A percentile compares a stretch with the other conserved stretches of the same genome.
Evolutionary conservation across 1,140 invertebrate genomes (phyloP).

Genomic region (Olivierus martensii): DNA sequence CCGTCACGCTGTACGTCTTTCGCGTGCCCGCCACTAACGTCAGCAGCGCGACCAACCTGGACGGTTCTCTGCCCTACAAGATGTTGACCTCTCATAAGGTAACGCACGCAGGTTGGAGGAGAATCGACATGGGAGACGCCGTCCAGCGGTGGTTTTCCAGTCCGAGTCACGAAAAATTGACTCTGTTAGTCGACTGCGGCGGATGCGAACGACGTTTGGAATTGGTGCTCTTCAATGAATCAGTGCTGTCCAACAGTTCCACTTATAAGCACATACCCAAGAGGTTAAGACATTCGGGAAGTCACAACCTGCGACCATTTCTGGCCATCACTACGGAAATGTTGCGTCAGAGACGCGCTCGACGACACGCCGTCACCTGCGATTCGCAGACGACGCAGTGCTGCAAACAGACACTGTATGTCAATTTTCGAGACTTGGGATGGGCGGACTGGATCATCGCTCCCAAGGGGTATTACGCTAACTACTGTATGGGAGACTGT

Average conservation of each 20-base stretch:
- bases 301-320: conserved; percentile 45
- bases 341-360: conserved; percentile 41
- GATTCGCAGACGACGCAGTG: conserved; percentile 58
- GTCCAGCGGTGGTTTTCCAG: conserved; percentile 35
- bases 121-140: conserved; percentile 62
- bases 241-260: conserved; percentile 5
- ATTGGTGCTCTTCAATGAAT: conserved; percentile 27
- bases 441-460: conserved; percentile 95
- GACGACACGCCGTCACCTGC: conserved; percentile 67
- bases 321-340: conserved; percentile 65
- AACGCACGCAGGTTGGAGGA: conserved; percentile 62
- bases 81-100: conserved; percentile 45
- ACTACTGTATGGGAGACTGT: conserved; percentile 84
- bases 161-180: conserved; percentile 42
- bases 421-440: conserved; percentile 74
- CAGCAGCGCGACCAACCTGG: conserved; percentile 8
- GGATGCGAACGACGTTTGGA: conserved; percentile 49
- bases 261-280: background rate
- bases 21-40: conserved; percentile 30
- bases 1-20: conserved; percentile 51
- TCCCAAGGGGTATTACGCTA: conserved; percentile 72
- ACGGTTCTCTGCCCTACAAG: conserved; percentile 18
- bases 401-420: conserved; percentile 80
- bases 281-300: too few species aligned
- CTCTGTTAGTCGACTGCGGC: conserved; percentile 66